phyloP scores from a whole-genome alignment of 2,888 invertebrate species.

The Drosophila engyochracea region DNA sequence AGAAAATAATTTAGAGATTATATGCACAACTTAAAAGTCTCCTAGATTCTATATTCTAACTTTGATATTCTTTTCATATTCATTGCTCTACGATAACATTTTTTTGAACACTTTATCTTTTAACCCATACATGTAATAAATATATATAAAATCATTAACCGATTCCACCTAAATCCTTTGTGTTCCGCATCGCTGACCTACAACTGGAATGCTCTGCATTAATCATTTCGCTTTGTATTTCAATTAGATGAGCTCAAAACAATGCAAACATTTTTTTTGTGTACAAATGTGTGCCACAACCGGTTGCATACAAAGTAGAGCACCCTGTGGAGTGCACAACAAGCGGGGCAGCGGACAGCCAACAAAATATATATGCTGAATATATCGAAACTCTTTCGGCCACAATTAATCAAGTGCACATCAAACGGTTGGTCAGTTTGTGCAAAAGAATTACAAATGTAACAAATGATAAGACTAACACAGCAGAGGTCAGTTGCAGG shows the following conservation, averaged over 20 bases:
- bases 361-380: background rate
- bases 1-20: background rate
- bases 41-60: background rate
- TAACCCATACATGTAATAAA: background rate
- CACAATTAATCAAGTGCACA: slow-evolving; percentile 64
- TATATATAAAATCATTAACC: slow-evolving; percentile 17
- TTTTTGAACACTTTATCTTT: background rate
- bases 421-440: slow-evolving; percentile 53
- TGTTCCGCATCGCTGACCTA: slow-evolving; percentile 11
- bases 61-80: background rate
- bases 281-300: slow-evolving; percentile 39
- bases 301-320: slow-evolving; percentile 16
- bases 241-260: slow-evolving; percentile 61
- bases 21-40: background rate
- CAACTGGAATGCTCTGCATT: slow-evolving; percentile 41
- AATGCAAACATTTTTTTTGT: slow-evolving; percentile 17
- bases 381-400: slow-evolving; percentile 63
- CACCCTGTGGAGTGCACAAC: slow-evolving; percentile 40
- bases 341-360: slow-evolving; percentile 33
- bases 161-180: slow-evolving; percentile 42
- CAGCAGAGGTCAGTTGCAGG: slow-evolving; percentile 8
- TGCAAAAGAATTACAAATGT: slow-evolving; percentile 57
- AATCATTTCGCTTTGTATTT: slow-evolving; percentile 62
- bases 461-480: slow-evolving; percentile 46
- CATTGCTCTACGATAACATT: background rate